Conservation (phyloP, 2,888 invertebrate genomes). For the Leptinotarsa tumamoca region DNA sequence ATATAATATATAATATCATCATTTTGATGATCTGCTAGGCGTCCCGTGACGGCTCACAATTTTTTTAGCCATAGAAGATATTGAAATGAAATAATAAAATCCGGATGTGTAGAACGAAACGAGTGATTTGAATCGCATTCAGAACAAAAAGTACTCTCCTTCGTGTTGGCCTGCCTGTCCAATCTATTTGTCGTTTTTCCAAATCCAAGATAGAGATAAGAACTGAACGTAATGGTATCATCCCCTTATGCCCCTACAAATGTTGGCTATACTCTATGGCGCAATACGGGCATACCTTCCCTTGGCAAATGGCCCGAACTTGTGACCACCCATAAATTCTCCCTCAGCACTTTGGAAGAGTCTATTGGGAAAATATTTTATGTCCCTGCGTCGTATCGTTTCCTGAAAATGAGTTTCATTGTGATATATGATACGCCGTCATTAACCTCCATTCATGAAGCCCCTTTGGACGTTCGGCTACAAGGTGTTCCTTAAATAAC, state of each 20-base stretch:
- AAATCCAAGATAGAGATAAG: slow-evolving; percentile 6
- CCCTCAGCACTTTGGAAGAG: slow-evolving; percentile 10
- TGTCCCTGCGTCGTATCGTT: neutral
- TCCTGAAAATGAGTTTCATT: slow-evolving; percentile 16
- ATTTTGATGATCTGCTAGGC: no score
- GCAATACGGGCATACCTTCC: slow-evolving; percentile 5
- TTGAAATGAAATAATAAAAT: no score
- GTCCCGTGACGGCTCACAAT: no score
- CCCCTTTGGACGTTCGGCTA: neutral
- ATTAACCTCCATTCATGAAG: slow-evolving; percentile 9
- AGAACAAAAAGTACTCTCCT: neutral
- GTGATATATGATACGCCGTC: slow-evolving; percentile 5
- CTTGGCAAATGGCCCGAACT: slow-evolving; percentile 16
- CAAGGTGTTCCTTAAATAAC: neutral
- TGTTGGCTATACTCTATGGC: slow-evolving; percentile 12
- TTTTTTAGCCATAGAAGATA: no score
- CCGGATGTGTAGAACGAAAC: no score
- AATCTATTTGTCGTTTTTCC: neutral
- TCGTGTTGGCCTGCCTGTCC: neutral
- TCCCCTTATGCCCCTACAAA: neutral
- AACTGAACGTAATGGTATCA: neutral
- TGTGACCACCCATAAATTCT: slow-evolving; percentile 8
- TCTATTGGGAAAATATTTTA: slow-evolving; percentile 20
- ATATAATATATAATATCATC: no score
- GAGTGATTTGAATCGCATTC: no score